Evolutionary conservation across 1,140 invertebrate genomes (phyloP), one percentile per base, ranked within the genome.

Genomic region (Orchesella cincta): DNA sequence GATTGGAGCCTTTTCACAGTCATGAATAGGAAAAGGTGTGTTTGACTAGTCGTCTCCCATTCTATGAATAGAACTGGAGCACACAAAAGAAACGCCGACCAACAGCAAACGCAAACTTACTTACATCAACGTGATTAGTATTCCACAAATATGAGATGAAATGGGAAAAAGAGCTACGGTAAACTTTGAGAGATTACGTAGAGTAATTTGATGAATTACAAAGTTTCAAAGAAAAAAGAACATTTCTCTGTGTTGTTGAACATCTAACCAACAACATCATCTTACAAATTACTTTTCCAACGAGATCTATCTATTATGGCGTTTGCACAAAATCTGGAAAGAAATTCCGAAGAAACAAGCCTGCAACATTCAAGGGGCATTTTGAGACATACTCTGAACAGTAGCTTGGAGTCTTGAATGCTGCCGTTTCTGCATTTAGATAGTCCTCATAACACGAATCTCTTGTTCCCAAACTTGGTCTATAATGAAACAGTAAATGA

Each of bases 341-440:
- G 31, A 77, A 74, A 52, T 77, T 77, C 0, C 33, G 52, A 20
- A 77, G 16, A n/a, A 77, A 33, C 33, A 77, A 23, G 1, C 18
- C 71, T 23, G 46, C 76, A 46, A 77, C 33, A 57, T 74, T 74
- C 23, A 77, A 67, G 18, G 76, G 76, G 36, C 76, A 77, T 23
- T 33, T 23, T 5, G 71, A 35, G 23, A n/a, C 34, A 77, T 74
- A 77, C 31, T 74, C 54, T 5, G 34, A 46, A 33, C 76, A 77
- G 16, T 74, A 36, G 46, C 34, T 36, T 34, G 31, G 54, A 16
- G 54, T 31, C 23, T 23, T 1, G 62, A 18, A 31, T 36, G 71
- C 76, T 20, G 62, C 73, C 0, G 18, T 26, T 52, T 77, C 76
- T 31, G 76, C 76, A 2, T 28, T 34, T 5, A 74, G n/a, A 18